phyloP scores from a whole-genome alignment of 1,140 invertebrate genomes.

The Pomacea maculata region DNA sequence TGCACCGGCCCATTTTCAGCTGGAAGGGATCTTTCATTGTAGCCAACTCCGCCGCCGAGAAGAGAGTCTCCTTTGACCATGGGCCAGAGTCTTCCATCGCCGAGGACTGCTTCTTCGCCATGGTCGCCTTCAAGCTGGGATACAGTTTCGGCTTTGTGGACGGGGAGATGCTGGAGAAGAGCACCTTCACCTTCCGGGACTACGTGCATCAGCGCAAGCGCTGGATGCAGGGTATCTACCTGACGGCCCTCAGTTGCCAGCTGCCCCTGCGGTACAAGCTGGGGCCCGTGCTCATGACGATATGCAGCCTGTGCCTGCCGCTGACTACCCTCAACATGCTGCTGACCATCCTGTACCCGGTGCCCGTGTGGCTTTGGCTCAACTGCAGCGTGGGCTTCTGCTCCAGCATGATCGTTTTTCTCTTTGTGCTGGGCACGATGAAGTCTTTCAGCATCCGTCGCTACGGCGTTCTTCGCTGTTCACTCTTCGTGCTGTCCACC shows the following conservation, averaged over 20 bases:
- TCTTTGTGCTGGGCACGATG: slow-evolving; percentile 95
- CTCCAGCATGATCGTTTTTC: slow-evolving; percentile 90
- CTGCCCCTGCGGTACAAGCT: slow-evolving; percentile 86
- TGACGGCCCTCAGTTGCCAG: slow-evolving; percentile 89
- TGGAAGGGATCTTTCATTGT: slow-evolving; percentile 79
- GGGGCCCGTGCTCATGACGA: slow-evolving; percentile 87
- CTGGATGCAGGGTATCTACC: slow-evolving; percentile 95
- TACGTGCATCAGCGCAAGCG: slow-evolving; percentile 95
- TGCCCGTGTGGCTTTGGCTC: slow-evolving; percentile 77
- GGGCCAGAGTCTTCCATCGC: slow-evolving; percentile 95
- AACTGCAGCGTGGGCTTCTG: slow-evolving; percentile 90
- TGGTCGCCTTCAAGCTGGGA: slow-evolving; percentile 76
- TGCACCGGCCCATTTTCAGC: slow-evolving; percentile 94
- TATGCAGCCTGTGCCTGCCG: slow-evolving; percentile 95
- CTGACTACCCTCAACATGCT: slow-evolving; percentile 89
- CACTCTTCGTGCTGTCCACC: slow-evolving; percentile 81
- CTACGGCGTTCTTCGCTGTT: slow-evolving; percentile 81
- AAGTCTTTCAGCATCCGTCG: slow-evolving; percentile 92
- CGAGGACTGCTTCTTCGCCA: slow-evolving; percentile 96
- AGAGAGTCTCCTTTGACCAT: slow-evolving; percentile 92
- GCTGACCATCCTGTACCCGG: slow-evolving; percentile 83
- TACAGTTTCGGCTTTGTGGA: slow-evolving; percentile 68
- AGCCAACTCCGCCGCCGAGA: slow-evolving; percentile 84
- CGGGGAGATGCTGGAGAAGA: slow-evolving; percentile 97
- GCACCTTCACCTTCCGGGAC: slow-evolving; percentile 93